A percentile compares a stretch with the other conserved stretches of the same genome.
Conservation (phyloP, 2,888 invertebrate genomes). For the Aspidapion aeneum region DNA sequence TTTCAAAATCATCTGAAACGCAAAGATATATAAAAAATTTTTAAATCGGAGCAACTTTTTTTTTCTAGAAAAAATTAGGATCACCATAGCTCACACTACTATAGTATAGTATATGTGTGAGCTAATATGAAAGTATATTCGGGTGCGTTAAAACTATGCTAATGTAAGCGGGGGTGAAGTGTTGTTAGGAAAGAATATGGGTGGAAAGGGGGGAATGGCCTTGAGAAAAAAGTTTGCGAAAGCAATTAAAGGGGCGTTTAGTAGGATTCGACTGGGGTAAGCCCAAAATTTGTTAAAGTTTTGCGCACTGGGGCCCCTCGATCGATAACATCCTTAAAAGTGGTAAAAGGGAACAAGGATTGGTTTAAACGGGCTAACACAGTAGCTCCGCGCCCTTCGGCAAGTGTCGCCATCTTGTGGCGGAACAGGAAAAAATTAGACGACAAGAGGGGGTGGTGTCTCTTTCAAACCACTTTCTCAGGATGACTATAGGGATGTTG, state of each 20-base stretch:
- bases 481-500: slow-evolving; percentile 42
- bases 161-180: background rate
- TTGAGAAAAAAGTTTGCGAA: background rate
- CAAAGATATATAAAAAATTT: no score
- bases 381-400: slow-evolving; percentile 17
- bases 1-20: no score
- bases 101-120: background rate
- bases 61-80: no score
- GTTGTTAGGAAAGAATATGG: background rate
- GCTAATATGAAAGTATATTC: background rate
- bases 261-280: background rate
- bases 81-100: no score
- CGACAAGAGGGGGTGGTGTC: slow-evolving; percentile 30
- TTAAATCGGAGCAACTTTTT: no score
- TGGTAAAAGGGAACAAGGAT: slow-evolving; percentile 2
- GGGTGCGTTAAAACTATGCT: background rate
- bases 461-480: slow-evolving; percentile 40
- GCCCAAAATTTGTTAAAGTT: background rate
- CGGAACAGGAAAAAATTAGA: slow-evolving; percentile 1
- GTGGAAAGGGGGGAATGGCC: background rate
- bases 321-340: slow-evolving; percentile 29
- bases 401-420: slow-evolving; percentile 21
- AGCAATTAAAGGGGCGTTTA: background rate
- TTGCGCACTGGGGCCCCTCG: background rate
- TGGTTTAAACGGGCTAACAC: background rate